Base-by-base conservation (phyloP, 2,797 vertebrate genomes). In the Fistularia tabacaria region DNA sequence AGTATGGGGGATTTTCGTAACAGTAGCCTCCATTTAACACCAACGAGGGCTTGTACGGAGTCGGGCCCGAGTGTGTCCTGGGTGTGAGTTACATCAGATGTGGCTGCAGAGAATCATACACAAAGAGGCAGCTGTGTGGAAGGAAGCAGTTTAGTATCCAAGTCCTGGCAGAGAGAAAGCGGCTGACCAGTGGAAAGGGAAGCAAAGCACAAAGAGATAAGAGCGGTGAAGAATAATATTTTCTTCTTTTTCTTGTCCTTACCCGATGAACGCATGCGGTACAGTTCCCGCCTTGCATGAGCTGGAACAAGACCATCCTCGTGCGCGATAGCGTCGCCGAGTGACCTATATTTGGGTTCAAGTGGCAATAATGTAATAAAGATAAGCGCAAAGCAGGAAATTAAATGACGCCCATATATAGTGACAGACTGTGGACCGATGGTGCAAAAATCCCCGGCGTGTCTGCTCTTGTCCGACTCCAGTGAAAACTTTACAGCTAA, bases 1-100 rank as follows among this genome's bases (percentile, higher is more conserved):
- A 57, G 67, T 41, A 51, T 51, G 39, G 59, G 48, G 45, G 57
- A 42, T 51, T 60, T 72, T 59, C 58, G 59, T 68, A 57, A 67
- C 54, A 72, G 55, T 75, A 51, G 69, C 58, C 58, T 72, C 57
- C 46, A 48, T 84, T 76, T 66, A 74, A 62, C 56, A 38, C 6
- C 12, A 48, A 36, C 47, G 50, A 57, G 58, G 54, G 51, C 13
- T 36, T 47, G 40, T 52, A 49, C 57, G 58, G 59, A 58, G n/a
- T 50, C 49, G 57, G 62, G 57, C 46, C 46, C 49, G 64, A 60
- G 54, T 13, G 57, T 49, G 61, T 56, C 49, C 55, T 62, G 73
- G 59, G 51, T 50, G 54, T 58, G 62, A 60, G 58, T 51, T 46
- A 54, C 54, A 39, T 69, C 25, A 50, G 59, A 66, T 66, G 72